phyloP scores from a whole-genome alignment of 2,888 invertebrate genomes.

The Synanthedon myopaeformis region DNA sequence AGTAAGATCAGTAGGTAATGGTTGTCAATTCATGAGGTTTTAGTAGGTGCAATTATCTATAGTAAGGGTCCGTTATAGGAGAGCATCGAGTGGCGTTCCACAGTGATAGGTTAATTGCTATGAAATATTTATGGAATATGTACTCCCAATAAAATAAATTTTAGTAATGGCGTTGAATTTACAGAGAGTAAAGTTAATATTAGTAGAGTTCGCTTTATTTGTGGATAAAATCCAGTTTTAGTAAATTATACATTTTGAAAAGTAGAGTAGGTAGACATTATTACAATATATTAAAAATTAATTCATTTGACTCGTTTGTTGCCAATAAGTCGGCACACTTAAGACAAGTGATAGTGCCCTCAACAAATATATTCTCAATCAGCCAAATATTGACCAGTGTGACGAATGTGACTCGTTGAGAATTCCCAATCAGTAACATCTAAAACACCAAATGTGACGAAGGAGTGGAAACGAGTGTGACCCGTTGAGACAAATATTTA shows the following conservation, averaged over 20 bases:
- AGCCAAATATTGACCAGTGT: too few species aligned
- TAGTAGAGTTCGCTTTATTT: not conserved
- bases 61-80: constrained; percentile 29
- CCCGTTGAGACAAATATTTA: too few species aligned
- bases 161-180: constrained; percentile 18
- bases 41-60: constrained; percentile 39
- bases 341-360: too few species aligned
- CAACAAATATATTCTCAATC: too few species aligned
- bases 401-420: too few species aligned
- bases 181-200: not conserved
- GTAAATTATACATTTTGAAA: not conserved
- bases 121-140: constrained; percentile 47
- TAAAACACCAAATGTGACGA: too few species aligned
- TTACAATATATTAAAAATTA: not conserved
- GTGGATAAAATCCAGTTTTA: not conserved
- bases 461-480: too few species aligned
- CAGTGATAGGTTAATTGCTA: constrained; percentile 54
- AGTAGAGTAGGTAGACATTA: not conserved
- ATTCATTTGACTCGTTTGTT: too few species aligned
- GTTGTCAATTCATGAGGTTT: constrained; percentile 40
- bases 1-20: constrained; percentile 19
- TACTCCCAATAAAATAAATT: constrained; percentile 16
- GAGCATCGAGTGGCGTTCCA: constrained; percentile 35
- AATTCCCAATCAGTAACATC: too few species aligned
- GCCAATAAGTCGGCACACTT: too few species aligned